Evolutionary conservation across 2,888 invertebrate species (phyloP).

Genomic region (Napeogenes inachia): DNA sequence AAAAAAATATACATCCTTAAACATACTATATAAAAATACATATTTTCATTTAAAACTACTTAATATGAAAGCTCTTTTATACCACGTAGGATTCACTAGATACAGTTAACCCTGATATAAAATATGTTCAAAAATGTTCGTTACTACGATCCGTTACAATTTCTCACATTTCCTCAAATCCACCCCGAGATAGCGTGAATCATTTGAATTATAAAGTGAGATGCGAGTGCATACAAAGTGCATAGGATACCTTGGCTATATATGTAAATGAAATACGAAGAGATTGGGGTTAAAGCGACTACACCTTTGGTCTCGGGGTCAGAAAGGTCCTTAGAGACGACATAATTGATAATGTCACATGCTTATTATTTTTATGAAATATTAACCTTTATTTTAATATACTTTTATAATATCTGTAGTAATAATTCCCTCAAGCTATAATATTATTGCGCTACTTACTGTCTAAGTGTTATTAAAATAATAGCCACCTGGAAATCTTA

Average conservation of each 20-base stretch:
- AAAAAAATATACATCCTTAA: no score
- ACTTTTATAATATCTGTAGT: no score
- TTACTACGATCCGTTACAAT: conserved; percentile 65
- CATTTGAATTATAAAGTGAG: conserved; percentile 75
- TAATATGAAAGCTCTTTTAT: neutral
- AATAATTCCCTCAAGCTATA: no score
- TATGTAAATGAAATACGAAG: conserved; percentile 62
- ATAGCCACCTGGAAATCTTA: no score
- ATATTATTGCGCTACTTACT: no score
- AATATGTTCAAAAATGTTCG: conserved; percentile 28
- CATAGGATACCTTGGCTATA: conserved; percentile 67
- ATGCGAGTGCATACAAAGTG: conserved; percentile 68
- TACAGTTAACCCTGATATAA: neutral
- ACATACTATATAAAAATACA: no score
- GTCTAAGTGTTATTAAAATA: no score
- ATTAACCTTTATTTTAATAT: no score
- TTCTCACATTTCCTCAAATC: conserved; percentile 70
- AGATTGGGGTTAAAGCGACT: conserved; percentile 37
- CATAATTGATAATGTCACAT: neutral
- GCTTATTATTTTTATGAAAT: no score
- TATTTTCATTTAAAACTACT: no score
- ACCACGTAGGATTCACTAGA: neutral
- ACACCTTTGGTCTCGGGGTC: conserved; percentile 22
- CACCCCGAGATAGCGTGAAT: conserved; percentile 54
- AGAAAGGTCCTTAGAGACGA: conserved; percentile 40